A percentile compares a stretch with the other conserved stretches of the same genome.
These are phyloP conservation scores for Drosophila algonquin DNA, from an alignment of 2,888 invertebrate genomes.

Conservation along the genomic window DNA sequence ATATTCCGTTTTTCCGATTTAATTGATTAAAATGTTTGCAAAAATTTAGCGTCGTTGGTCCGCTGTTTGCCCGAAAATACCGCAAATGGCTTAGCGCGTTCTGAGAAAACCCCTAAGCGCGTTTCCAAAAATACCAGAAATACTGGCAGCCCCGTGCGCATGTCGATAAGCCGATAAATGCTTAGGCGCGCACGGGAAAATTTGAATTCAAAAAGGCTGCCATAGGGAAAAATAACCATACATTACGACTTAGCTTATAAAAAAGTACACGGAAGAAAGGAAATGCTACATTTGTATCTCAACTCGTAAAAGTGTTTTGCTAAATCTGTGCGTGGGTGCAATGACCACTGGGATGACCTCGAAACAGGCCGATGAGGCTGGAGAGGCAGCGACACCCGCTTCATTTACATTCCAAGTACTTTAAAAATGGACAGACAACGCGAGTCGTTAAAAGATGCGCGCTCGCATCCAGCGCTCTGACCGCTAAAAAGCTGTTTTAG, in stretches of 20 bases:
- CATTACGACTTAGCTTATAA: no score
- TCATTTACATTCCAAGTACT: slow-evolving; percentile 80
- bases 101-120: not conserved
- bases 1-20: not conserved
- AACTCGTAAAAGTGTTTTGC: slow-evolving; percentile 13
- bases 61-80: not conserved
- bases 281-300: slow-evolving; percentile 24
- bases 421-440: slow-evolving; percentile 61
- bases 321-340: slow-evolving; percentile 50
- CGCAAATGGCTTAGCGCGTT: not conserved
- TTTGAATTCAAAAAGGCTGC: not conserved
- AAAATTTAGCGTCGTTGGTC: not conserved
- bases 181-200: slow-evolving; percentile 3
- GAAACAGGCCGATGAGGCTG: slow-evolving; percentile 48
- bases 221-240: not conserved
- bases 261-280: not conserved
- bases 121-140: not conserved
- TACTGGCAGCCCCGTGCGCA: slow-evolving; percentile 17
- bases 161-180: slow-evolving; percentile 31
- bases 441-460: slow-evolving; percentile 71
- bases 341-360: slow-evolving; percentile 71
- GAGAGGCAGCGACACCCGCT: slow-evolving; percentile 63
- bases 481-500: slow-evolving; percentile 15
- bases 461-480: slow-evolving; percentile 50
- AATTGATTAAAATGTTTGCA: not conserved